Evolutionary conservation across 2,888 invertebrate species (phyloP), one percentile per base, ranked within the genome.

Genomic region (Acrocera orbiculus): DNA sequence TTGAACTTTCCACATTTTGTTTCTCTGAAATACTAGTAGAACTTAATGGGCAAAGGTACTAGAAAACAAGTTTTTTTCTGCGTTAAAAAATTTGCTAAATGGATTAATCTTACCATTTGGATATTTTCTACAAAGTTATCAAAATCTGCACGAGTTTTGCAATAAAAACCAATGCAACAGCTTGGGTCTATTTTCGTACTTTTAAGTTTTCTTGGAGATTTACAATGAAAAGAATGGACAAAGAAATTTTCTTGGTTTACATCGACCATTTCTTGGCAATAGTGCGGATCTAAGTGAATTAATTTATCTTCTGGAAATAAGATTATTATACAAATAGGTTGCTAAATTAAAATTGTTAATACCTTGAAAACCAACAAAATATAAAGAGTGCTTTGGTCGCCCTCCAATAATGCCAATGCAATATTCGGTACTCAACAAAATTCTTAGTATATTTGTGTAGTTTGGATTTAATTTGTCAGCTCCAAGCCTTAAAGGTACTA

Each of bases 341-440:
- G 2, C n/a, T n/a, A 25, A 10, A 25, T 10, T 11, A 7, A 22
- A 11, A 14, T 20, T 13, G 11, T 26, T 15, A 14, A 15, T 38
- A 70, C 71, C 73, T 68, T 90, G 90, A 56, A 78, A 89, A 30
- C 92, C 93, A 41, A 92, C 72, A 63, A 93, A 90, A 59, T 87
- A 93, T 22, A 92, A 63, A 11, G 92, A 87, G 66, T 90, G 90
- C 52, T 83, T 82, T 1, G 92, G 92, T 47, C 82, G 68, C 10
- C 93, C 93, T 6, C 92, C 93, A 50, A 92, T 87, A 32, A 92
- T 77, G 15, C 93, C 92, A 47, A 92, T 74, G 49, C 86, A 90
- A 47, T 74, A 71, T 45, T 81, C 78, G 40, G 83, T 66, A 41
- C 79, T 79, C 24, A 92, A 67, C 29, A 90, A 58, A 20, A 76